phyloP scores from a whole-genome alignment of 2,113 vertebrate genomes.

The Lontra canadensis region DNA sequence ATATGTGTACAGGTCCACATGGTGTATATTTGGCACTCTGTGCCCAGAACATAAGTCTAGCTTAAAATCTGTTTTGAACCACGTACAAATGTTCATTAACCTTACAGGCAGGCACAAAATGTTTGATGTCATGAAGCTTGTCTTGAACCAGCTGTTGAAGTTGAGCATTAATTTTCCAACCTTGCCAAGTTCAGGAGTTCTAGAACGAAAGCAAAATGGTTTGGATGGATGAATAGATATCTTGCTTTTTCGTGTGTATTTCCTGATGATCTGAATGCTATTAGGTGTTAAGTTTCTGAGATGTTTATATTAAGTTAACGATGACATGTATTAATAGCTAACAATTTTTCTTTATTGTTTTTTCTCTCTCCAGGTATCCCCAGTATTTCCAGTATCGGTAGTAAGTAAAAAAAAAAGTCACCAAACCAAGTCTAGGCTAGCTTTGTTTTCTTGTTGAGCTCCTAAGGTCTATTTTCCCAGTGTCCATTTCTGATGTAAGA shows the following conservation, averaged over 20 bases:
- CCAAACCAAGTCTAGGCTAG: constrained; percentile 81
- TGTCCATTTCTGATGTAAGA: constrained; percentile 90
- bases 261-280: constrained; percentile 41
- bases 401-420: constrained; percentile 91
- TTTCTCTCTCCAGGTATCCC: constrained; percentile 92
- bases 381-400: constrained; percentile 97
- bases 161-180: constrained; percentile 43
- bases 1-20: constrained; percentile 48
- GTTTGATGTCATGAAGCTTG: constrained; percentile 31
- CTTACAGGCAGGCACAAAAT: constrained; percentile 47
- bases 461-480: constrained; percentile 86
- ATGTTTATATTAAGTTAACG: constrained; percentile 35
- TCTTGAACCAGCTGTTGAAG: background rate
- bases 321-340: constrained; percentile 65
- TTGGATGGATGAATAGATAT: background rate
- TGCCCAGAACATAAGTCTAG: constrained; percentile 58
- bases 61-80: constrained; percentile 65
- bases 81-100: constrained; percentile 63
- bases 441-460: constrained; percentile 88
- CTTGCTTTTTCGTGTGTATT: constrained; percentile 4
- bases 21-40: constrained; percentile 61
- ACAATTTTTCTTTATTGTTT: constrained; percentile 75
- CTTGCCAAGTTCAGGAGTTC: constrained; percentile 32
- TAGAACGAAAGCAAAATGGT: constrained; percentile 16
- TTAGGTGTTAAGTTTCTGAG: background rate